Evolutionary conservation across 2,797 vertebrate species (phyloP).

Genomic region (Emydoidea blandingii): DNA sequence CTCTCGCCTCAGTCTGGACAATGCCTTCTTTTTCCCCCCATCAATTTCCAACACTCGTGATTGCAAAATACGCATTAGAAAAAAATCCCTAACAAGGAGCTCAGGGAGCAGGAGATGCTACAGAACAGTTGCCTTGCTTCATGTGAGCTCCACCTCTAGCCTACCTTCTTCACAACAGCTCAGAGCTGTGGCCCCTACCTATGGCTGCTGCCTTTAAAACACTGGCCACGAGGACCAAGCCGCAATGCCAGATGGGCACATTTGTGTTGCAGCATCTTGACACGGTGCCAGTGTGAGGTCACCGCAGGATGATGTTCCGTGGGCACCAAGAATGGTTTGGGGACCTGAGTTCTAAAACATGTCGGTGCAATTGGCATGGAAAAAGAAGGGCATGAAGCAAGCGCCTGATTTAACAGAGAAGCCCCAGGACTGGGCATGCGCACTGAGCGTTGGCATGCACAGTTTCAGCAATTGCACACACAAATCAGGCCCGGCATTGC

Average conservation of each 20-base stretch:
- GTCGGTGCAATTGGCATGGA: background rate
- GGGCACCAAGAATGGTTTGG: background rate
- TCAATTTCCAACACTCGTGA: constrained; percentile 41
- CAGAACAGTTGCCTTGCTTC: background rate
- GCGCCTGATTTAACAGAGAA: background rate
- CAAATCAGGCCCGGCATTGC: background rate
- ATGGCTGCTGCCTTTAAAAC: background rate
- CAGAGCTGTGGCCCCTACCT: background rate
- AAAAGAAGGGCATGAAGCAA: background rate
- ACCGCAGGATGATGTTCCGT: background rate
- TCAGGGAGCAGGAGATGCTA: background rate
- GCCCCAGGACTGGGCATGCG: background rate
- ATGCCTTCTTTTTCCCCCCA: constrained; percentile 40
- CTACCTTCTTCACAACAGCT: background rate
- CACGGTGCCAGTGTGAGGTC: background rate
- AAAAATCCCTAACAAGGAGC: background rate
- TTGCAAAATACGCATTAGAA: background rate
- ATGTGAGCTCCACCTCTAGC: background rate
- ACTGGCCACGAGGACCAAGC: background rate
- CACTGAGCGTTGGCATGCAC: background rate
- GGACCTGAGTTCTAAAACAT: background rate
- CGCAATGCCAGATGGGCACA: background rate
- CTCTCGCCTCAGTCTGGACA: constrained; percentile 13
- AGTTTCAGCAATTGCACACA: background rate
- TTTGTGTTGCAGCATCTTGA: background rate